phyloP scores from a whole-genome alignment of 2,113 vertebrate genomes.

The Nanger granti region DNA sequence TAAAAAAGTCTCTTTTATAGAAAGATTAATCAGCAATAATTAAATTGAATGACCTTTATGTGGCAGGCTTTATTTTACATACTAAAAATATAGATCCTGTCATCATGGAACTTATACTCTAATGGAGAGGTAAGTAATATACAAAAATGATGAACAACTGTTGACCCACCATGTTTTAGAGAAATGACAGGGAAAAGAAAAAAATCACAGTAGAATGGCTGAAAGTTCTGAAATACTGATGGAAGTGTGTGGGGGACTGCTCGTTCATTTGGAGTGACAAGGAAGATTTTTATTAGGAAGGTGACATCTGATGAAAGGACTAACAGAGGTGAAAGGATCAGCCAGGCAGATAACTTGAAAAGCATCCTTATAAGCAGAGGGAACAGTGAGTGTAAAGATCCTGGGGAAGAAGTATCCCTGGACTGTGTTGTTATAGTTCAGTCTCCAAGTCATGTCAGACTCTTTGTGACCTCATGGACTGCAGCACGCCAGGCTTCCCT shows the following conservation, averaged over 20 bases:
- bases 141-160: not conserved
- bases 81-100: not conserved
- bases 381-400: not conserved
- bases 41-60: not conserved
- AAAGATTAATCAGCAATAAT: not conserved
- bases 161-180: not conserved
- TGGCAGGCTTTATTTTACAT: not conserved
- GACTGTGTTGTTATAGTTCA: not conserved
- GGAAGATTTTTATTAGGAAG: not conserved
- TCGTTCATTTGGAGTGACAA: not conserved
- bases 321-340: not conserved
- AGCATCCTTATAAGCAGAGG: not conserved
- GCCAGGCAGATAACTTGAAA: not conserved
- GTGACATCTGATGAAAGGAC: not conserved
- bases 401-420: not conserved
- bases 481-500: not conserved
- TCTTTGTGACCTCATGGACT: not conserved
- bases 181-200: not conserved
- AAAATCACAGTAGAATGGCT: not conserved
- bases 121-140: not conserved
- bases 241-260: accelerated
- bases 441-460: not conserved
- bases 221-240: not conserved
- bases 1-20: not conserved
- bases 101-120: not conserved